phyloP scores from a whole-genome alignment of 2,113 vertebrate species.

The Crotalus tigris region DNA sequence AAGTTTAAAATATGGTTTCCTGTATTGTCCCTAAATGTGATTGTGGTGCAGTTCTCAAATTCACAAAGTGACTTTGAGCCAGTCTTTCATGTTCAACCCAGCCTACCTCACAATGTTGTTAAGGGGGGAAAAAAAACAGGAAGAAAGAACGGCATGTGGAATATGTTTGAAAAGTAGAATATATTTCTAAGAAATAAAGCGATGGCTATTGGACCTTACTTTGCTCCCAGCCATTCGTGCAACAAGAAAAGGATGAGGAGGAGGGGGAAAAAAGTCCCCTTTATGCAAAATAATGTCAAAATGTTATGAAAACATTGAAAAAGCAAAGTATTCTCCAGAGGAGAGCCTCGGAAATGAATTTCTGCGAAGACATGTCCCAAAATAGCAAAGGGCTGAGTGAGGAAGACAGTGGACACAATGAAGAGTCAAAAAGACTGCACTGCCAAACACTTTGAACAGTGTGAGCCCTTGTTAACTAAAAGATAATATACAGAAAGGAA shows the following conservation, averaged over 20 bases:
- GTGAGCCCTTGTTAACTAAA: not conserved
- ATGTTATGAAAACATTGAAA: not conserved
- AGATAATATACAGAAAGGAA: not conserved
- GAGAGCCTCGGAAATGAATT: not conserved
- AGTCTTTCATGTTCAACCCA: not conserved
- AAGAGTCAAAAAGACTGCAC: not conserved
- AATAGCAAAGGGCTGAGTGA: not conserved
- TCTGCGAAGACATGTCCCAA: not conserved
- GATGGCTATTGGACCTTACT: not conserved
- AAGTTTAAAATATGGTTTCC: not conserved
- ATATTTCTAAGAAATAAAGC: not conserved
- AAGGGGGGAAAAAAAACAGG: not conserved
- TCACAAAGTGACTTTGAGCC: not conserved
- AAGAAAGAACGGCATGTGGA: not conserved
- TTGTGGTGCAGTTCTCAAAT: not conserved
- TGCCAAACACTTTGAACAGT: not conserved
- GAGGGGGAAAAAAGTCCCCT: not conserved
- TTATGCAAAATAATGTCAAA: not conserved
- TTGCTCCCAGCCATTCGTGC: not conserved
- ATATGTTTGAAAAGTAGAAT: not conserved
- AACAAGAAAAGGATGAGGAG: not conserved
- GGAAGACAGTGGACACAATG: not conserved
- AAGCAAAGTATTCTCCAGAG: not conserved
- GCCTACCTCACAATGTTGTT: not conserved
- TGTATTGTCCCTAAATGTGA: not conserved